Evolutionary conservation across 2,888 invertebrate genomes (phyloP), one percentile per base, ranked within the genome.

Genomic region (Tachystola acroxantha): DNA sequence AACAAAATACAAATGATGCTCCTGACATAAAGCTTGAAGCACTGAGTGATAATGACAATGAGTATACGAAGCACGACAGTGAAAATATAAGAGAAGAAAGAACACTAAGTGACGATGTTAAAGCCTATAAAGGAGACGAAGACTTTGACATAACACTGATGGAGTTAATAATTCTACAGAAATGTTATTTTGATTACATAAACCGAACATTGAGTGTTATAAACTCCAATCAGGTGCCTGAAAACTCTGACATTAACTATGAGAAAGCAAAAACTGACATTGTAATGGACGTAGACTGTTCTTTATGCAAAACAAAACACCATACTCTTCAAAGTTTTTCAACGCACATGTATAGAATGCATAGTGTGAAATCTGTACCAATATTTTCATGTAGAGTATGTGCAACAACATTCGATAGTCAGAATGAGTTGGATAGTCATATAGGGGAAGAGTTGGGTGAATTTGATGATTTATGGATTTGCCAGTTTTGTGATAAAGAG

Each of bases 401-500:
- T 53, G 64, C 72, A 0, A 64, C 72, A 3, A 64, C 64, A 7
- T 88, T 82, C 60, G 81, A 85, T 7, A 73, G 42, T 34, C 53
- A 57, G 14, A 37, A 44, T 22, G 86, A 87, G 31, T 52, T 86
- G 13, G 69, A 70, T 1, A 59, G 35, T 32, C 87, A 88, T 48
- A 50, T 56, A 4, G 31, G 32, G 0, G 63, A 69, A 26, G 86
- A 87, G 45, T 42, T 81, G 32, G 66, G 62, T 0, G 77, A 82
- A 20, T 87, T 86, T 57, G 75, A 81, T 2, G 74, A 85, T 39
- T 53, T 88, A 1, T 88, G 85, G 80, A 51, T 85, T 2, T 88
- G 88, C 58, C 88, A 88, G 62, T 82, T 88, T 52, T 88, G 88
- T 61, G 82, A 87, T 28, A 74, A 76, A 24, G 86, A 86, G 43